phyloP scores from a whole-genome alignment of 2,888 invertebrate genomes.

The Megamerina dolium region DNA sequence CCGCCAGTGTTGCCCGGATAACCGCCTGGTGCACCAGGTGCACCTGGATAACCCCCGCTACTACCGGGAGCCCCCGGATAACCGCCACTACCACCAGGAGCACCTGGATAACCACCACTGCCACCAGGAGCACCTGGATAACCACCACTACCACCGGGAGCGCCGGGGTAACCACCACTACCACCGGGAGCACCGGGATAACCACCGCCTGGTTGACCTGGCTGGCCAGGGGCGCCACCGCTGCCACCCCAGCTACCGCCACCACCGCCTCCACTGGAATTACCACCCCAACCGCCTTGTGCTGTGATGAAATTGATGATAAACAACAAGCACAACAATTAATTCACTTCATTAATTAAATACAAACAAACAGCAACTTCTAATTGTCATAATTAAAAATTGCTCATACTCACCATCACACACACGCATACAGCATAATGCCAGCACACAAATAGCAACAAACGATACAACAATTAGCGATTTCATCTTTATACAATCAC shows the following conservation, averaged over 20 bases:
- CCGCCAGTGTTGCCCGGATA: slow-evolving; percentile 3
- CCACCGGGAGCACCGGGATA: background rate
- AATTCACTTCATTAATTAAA: too few relatives aligned
- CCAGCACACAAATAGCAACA: too few relatives aligned
- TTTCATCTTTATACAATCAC: too few relatives aligned
- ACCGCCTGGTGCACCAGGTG: background rate
- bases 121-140: background rate
- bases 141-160: too few relatives aligned
- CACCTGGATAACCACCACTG: background rate
- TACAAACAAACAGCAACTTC: too few relatives aligned
- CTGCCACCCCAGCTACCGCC: background rate
- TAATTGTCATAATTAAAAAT: too few relatives aligned
- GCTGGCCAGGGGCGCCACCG: background rate
- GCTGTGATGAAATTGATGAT: too few relatives aligned
- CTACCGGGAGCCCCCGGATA: too few relatives aligned
- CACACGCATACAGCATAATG: too few relatives aligned
- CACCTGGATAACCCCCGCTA: slow-evolving; percentile 1
- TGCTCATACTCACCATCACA: too few relatives aligned
- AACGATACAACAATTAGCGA: too few relatives aligned
- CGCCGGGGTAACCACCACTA: background rate
- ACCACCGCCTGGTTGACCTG: slow-evolving; percentile 1
- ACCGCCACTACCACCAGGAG: background rate
- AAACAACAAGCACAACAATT: too few relatives aligned
- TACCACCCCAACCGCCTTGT: background rate
- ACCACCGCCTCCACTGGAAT: background rate